Evolutionary conservation across 2,888 invertebrate genomes (phyloP).

Genomic region (Stenichneumon culpator): DNA sequence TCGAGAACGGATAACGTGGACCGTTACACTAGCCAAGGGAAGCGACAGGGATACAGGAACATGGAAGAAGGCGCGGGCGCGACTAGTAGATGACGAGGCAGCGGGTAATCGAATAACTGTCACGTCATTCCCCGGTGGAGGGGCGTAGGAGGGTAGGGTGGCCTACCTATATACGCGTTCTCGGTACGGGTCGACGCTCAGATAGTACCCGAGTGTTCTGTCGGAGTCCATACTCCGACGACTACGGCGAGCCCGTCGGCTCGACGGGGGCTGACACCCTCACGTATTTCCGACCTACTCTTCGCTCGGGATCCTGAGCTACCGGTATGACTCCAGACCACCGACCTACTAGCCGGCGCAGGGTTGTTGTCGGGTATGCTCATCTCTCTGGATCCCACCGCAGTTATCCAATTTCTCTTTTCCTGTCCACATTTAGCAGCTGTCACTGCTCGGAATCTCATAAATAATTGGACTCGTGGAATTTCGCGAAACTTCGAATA

Average conservation of each 20-base stretch:
- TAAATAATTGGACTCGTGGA: conserved; percentile 30
- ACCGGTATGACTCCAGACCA: conserved; percentile 42
- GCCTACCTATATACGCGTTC: conserved; percentile 25
- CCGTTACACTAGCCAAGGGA: conserved; percentile 7
- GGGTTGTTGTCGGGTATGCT: conserved; percentile 2
- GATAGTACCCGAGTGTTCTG: conserved; percentile 32
- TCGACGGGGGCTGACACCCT: conserved; percentile 39
- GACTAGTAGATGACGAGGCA: conserved; percentile 74
- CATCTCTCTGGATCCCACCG: conserved; percentile 3
- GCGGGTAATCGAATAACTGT: conserved; percentile 77
- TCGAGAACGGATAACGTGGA: conserved; percentile 17
- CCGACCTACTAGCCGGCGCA: conserved; percentile 7
- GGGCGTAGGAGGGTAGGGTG: conserved; percentile 19
- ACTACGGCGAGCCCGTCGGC: conserved; percentile 48
- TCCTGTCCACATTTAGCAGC: conserved; percentile 41
- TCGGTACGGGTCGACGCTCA: conserved; percentile 55
- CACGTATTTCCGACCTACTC: conserved; percentile 55
- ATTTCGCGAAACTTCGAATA: background rate
- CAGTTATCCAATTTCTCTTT: conserved; percentile 47
- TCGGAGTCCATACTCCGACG: conserved; percentile 51
- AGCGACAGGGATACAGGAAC: conserved; percentile 17
- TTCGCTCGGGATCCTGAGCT: conserved; percentile 43
- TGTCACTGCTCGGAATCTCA: conserved; percentile 45
- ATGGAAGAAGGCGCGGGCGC: conserved; percentile 67
- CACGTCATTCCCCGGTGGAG: conserved; percentile 61